These are phyloP conservation scores for Carposina sasakii DNA, from an alignment of 1,140 invertebrate genomes.

Conservation along the genomic window DNA sequence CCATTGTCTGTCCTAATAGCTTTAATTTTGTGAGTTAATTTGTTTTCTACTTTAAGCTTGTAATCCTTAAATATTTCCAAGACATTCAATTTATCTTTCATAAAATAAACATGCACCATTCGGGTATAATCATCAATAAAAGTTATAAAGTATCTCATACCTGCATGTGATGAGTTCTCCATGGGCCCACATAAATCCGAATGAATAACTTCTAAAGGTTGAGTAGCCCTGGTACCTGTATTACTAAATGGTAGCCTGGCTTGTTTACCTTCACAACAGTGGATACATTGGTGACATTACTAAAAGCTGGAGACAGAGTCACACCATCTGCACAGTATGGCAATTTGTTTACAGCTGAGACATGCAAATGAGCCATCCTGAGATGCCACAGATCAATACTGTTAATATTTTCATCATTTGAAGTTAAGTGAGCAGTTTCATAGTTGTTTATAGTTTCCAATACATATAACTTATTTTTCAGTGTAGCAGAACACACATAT, in stretches of 20 bases:
- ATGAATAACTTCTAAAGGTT: constrained; percentile 23
- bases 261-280: background rate
- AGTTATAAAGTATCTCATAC: constrained; percentile 42
- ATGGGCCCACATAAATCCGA: constrained; percentile 58
- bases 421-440: background rate
- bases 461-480: background rate
- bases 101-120: constrained; percentile 42
- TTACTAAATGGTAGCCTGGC: constrained; percentile 1
- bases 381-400: constrained; percentile 1
- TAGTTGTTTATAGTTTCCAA: background rate
- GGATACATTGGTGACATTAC: background rate
- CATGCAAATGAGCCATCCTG: background rate
- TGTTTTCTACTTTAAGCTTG: constrained; percentile 7
- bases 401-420: background rate
- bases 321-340: constrained; percentile 1
- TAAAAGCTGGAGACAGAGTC: constrained; percentile 13
- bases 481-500: background rate
- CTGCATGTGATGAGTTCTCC: constrained; percentile 31
- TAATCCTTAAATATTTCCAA: constrained; percentile 36
- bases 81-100: constrained; percentile 50
- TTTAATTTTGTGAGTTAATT: constrained; percentile 18
- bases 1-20: constrained; percentile 47
- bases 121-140: constrained; percentile 56
- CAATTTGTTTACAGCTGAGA: background rate
- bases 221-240: constrained; percentile 9